phyloP scores from a whole-genome alignment of 2,797 vertebrate species.

The Etheostoma perlongum region DNA sequence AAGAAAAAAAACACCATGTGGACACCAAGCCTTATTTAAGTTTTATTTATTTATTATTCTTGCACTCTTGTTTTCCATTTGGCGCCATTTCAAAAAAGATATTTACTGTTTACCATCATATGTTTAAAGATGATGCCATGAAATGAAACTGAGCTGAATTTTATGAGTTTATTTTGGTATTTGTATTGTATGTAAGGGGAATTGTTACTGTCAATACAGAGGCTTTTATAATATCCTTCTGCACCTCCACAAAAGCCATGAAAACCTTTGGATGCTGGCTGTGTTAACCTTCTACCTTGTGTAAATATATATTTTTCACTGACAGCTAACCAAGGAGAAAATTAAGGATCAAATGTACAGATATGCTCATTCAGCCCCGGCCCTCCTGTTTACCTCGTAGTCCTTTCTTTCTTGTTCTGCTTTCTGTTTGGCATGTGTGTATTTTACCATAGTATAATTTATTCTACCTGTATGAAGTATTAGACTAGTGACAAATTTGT shows the following conservation, averaged over 20 bases:
- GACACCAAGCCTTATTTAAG: background rate
- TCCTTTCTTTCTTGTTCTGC: slow-evolving; percentile 72
- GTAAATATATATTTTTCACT: slow-evolving; percentile 74
- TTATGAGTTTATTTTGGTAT: slow-evolving; percentile 4
- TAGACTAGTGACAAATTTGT: slow-evolving; percentile 92
- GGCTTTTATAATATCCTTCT: slow-evolving; percentile 19
- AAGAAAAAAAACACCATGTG: too few species aligned
- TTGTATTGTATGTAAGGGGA: slow-evolving; percentile 9
- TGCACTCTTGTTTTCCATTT: slow-evolving; percentile 2
- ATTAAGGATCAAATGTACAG: slow-evolving; percentile 67
- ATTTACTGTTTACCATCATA: background rate
- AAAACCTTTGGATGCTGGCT: slow-evolving; percentile 13
- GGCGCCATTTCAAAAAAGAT: slow-evolving; percentile 20
- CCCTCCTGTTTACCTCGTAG: slow-evolving; percentile 63
- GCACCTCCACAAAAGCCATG: slow-evolving; percentile 19
- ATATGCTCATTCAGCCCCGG: slow-evolving; percentile 34
- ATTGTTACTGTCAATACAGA: slow-evolving; percentile 17
- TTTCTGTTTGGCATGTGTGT: slow-evolving; percentile 86
- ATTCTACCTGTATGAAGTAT: slow-evolving; percentile 96
- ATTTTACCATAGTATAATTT: slow-evolving; percentile 96
- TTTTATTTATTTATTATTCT: background rate
- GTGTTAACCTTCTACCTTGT: slow-evolving; percentile 63
- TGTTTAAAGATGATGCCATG: background rate
- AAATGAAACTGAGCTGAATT: background rate
- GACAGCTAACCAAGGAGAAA: slow-evolving; percentile 56